Percentiles rank a stretch among this genome's conserved stretches.
phyloP scores from a whole-genome alignment of 1,140 invertebrate genomes.

The Camponotus vicinus region DNA sequence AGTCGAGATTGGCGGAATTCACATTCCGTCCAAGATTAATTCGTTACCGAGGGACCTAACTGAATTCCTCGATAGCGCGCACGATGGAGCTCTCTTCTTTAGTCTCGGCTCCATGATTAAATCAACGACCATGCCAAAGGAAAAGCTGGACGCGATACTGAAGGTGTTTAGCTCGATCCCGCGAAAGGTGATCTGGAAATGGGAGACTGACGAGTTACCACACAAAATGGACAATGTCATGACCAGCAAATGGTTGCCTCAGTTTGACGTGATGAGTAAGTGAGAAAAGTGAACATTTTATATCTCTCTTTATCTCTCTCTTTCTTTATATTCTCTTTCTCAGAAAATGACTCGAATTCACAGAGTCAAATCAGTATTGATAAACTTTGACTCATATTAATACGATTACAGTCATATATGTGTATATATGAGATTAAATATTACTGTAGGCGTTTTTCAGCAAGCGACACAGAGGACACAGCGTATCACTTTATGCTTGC shows the following conservation, averaged over 20 bases:
- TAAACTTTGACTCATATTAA: too few species aligned
- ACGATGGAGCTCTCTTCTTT: slow-evolving; percentile 88
- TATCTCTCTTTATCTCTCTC: not conserved
- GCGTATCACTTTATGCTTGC: too few species aligned
- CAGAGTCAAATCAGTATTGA: too few species aligned
- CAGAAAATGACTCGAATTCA: not conserved
- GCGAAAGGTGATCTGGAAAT: too few species aligned
- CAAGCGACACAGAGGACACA: too few species aligned
- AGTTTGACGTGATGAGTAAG: slow-evolving; percentile 90
- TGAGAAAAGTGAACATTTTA: not conserved
- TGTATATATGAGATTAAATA: too few species aligned
- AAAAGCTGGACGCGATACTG: slow-evolving; percentile 86
- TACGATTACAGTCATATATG: too few species aligned
- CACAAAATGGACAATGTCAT: slow-evolving; percentile 88
- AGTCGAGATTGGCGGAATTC: slow-evolving; percentile 88
- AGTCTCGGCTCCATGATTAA: slow-evolving; percentile 89
- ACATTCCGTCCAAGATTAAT: slow-evolving; percentile 80
- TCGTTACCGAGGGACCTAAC: slow-evolving; percentile 81
- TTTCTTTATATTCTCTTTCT: not conserved
- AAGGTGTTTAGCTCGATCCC: slow-evolving; percentile 87
- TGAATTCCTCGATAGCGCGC: slow-evolving; percentile 83
- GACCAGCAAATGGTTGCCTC: slow-evolving; percentile 90
- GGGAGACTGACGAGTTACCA: slow-evolving; percentile 87
- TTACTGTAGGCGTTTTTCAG: too few species aligned
- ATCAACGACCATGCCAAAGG: slow-evolving; percentile 85